Evolutionary conservation across 2,797 vertebrate species (phyloP), one percentile per base, ranked within the genome.

Genomic region (Anguilla marmorata): DNA sequence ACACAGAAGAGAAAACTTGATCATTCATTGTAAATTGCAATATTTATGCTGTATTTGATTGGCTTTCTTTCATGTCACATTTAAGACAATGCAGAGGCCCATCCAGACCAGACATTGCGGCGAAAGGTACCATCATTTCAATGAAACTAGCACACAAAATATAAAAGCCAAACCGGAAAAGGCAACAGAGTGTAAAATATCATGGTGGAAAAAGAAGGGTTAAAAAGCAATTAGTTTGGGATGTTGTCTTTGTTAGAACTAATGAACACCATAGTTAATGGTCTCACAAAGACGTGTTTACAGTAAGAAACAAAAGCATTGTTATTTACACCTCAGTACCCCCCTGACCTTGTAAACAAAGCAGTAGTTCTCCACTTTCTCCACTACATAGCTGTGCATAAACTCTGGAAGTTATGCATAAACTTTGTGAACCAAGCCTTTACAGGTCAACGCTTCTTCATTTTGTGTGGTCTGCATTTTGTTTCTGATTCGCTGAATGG

Each of bases 331-430:
- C 87, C 54, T 86, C 58, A 88, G 41, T 66, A 63, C 86, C 72
- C 88, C 85, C 37, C 82, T 89, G 90, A 90, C 89, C 89, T 90
- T 91, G 58, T 79, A 86, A 92, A 91, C 88, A 85, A 84, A 87
- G 84, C 84, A 52, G n/a, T 80, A 27, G 85, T 33, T 83, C 56
- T 72, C 85, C 52, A 60, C 60, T 86, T 89, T 86, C n/a, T 74
- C 45, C 84, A 58, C 80, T 30, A 84, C 27, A 69, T 66, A 9
- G 58, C 48, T 69, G 60, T 79, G 72, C 56, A 66, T 21, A 41
- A 66, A 66, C 58, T 80, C 76, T 16, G 41, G n/a, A 63, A 52
- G 66, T 88, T 54, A 86, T 58, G 54, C 48, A 83, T 48, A 37
- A 56, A 79, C 80, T 90, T 85, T 86, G 30, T 63, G 30, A 90